Base-by-base conservation (phyloP, 1,140 invertebrate species). In the Trichonephila clavipes region DNA sequence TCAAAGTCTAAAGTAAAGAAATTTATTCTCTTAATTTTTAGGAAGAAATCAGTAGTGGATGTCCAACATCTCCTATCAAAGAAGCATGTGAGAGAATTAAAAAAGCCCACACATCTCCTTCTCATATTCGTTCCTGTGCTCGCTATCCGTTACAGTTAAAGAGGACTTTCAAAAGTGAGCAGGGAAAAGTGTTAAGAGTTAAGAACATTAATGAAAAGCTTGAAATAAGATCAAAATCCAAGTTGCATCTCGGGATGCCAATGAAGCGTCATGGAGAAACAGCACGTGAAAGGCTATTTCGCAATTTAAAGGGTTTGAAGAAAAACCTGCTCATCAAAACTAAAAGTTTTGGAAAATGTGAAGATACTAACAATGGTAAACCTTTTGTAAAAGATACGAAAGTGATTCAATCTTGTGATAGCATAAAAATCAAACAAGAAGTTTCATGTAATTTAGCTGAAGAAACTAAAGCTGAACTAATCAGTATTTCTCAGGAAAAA, bases 261-360 rank as follows among this genome's bases (percentile, higher is more conserved):
- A 61, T 88, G 5, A 90, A 82, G 62, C 88, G 77, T 28, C 94
- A 94, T 81, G 91, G 90, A 40, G 94, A 94, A 90, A 95, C 94
- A 18, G 88, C 94, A 18, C 72, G 94, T 16, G 94, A 95, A 44
- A 87, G 94, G 24, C 40, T 95, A 2, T 94, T 95, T 34, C 89
- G 94, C 2, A 95, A 94, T 88, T 66, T 95, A 18, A 95, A 95
- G 83, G 94, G 94, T 6, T 62, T 95, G 18, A 94, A 94, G 86
- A 94, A 94, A 66, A 94, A 94, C 59, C 72, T 94, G 12, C 85
- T 93, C 2, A 91, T 92, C n/a, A 94, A 93, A 28, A 90, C 86
- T 1, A 90, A 88, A 28, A 94, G 64, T 44, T 94, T 93, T 81
- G 86, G 86, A 12, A 89, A 93, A 34, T 82, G 34, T 66, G 88